These are phyloP conservation scores for Chlorodrepanis virens DNA, from an alignment of 2,113 vertebrate genomes.

Conservation along the genomic window DNA sequence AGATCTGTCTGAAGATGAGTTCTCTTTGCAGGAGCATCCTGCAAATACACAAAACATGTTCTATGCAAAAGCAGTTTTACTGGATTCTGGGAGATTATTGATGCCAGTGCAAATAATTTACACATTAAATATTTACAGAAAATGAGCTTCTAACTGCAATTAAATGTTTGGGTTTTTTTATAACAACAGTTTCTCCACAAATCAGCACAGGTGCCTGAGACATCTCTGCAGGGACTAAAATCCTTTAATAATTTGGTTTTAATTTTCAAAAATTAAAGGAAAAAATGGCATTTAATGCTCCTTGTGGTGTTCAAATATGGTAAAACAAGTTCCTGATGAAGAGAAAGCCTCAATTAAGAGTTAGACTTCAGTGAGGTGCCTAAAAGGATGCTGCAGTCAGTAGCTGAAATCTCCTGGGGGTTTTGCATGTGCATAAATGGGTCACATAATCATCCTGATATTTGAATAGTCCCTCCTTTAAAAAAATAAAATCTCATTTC, in stretches of 20 bases:
- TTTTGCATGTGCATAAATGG: neutral
- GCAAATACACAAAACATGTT: neutral
- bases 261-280: neutral
- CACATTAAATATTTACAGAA: slow-evolving; percentile 6
- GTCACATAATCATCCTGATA: neutral
- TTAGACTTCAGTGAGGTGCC: neutral
- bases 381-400: neutral
- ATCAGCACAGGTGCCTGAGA: neutral
- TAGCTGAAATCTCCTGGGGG: neutral
- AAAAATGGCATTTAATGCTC: neutral
- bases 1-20: neutral
- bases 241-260: neutral
- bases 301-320: neutral
- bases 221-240: neutral
- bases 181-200: neutral
- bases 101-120: neutral
- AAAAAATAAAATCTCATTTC: neutral
- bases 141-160: neutral
- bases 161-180: neutral
- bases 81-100: neutral
- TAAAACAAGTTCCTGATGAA: neutral
- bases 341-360: neutral
- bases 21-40: neutral
- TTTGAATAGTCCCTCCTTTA: neutral
- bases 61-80: neutral